Evolutionary conservation across 2,888 invertebrate genomes (phyloP), one percentile per base, ranked within the genome.

Genomic region (Drosophila sordidula): DNA sequence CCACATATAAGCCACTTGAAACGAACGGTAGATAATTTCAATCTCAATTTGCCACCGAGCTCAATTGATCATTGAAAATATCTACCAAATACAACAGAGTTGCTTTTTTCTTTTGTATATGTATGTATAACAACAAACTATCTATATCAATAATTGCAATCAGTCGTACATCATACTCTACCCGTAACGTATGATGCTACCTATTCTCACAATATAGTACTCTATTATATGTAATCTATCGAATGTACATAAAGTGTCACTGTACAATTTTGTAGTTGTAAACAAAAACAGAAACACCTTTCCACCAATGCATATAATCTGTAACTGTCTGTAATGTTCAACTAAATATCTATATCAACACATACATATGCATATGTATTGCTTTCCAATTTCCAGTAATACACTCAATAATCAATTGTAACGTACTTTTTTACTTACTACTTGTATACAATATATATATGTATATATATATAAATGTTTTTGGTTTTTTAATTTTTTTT

Each of bases 91-190:
- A 75, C 64, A 76, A 80, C 73, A 87, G 70, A 89, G 89, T 89
- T 83, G 89, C 85, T 83, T 83, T 83, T 83, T 89, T 84, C 87
- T 88, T 82, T 82, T 82, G 89, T 82, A 86, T 82, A 66, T 83
- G 76, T 76, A 78, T 72, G 74, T 70, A 70, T 71, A 70, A 70
- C 34, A 52, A 38, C 39, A 25, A 64, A 51, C 6, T 64, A 45
- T 34, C 12, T 52, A 54, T 41, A 39, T 44, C 54, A 54, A n/a
- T 51, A 50, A 55, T 14, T 58, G 25, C 51, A 57, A 65, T 49
- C 36, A 42, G 59, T 59, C 42, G 54, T 75, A 69, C 59, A 49
- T 50, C 38, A 51, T 54, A 46, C 36, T 39, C 42, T 54, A 39
- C 9, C 49, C 52, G 32, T 66, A 39, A 45, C 39, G 26, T 67